Evolutionary conservation across 64 coral and sea anemone genomes (phyloP).

Genomic region (Stylophora pistillata): DNA sequence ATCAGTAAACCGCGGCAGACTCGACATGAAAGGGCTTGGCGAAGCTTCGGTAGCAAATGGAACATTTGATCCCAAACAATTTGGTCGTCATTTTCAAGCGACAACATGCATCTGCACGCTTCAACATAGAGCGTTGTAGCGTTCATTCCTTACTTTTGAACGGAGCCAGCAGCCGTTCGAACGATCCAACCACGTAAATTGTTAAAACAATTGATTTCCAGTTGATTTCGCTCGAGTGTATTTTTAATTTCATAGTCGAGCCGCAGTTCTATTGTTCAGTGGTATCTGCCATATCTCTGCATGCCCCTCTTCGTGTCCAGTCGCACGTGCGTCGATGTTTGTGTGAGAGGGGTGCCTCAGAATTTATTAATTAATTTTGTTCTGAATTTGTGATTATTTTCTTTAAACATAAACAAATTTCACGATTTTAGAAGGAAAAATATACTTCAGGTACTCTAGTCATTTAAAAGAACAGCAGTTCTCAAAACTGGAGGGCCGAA

Average conservation of each 20-base stretch:
- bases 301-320: background rate
- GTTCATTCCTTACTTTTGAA: constrained; percentile 55
- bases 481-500: background rate
- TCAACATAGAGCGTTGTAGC: constrained; percentile 92
- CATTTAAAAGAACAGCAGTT: background rate
- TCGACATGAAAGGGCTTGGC: constrained; percentile 84
- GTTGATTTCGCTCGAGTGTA: background rate
- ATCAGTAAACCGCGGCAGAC: constrained; percentile 91
- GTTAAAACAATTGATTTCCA: constrained; percentile 3
- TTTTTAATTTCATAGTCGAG: background rate
- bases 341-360: background rate
- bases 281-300: background rate
- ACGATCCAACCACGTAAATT: background rate
- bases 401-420: background rate
- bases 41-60: constrained; percentile 77
- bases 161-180: background rate
- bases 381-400: background rate
- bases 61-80: constrained; percentile 80
- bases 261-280: constrained; percentile 17
- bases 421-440: background rate
- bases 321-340: background rate
- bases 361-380: background rate
- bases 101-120: constrained; percentile 94
- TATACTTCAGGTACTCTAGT: background rate
- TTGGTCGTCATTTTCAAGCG: constrained; percentile 37